Evolutionary conservation across 1,140 invertebrate genomes (phyloP), one percentile per base, ranked within the genome.

Genomic region (Bombus polaris): DNA sequence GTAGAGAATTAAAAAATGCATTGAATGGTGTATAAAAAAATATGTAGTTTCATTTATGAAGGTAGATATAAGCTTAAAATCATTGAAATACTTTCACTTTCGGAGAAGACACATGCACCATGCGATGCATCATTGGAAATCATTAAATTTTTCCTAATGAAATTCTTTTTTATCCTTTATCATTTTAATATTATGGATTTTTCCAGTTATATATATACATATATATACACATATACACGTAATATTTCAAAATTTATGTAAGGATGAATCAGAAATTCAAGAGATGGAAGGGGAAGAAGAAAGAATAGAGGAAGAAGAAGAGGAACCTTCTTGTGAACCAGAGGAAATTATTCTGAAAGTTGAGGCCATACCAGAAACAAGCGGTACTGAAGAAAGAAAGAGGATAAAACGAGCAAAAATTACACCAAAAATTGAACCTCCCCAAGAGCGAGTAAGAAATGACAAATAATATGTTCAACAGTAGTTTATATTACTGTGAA

Each of bases 331-430:
- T 5, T 66, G 81, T 44, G 83, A 90, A 32, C 1, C 73, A 22
- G 88, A 87, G 42, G 70, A 89, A 22, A 39, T 87, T 44, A 18
- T 85, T 66, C 39, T 87, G n/a, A 76, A 85, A 71, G 77, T 87
- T 59, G 88, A 91, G 57, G 32, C 78, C 25, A 35, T 83, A n/a
- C 37, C 74, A 28, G 75, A 91, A 32, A 47, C 76, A 42, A 86
- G 90, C 79, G 90, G 76, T 73, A 57, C 89, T 28, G 92, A 91
- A 80, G 89, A 87, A 42, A 94, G 91, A 79, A 89, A 89, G 5
- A 84, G 87, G 57, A 75, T 70, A 76, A 93, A 86, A 39, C 87
- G 90, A 25, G 42, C 22, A 53, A 88, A 87, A 81, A 47, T 71
- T 84, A 89, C 59, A 81, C 77, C 68, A 85, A 94, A 88, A 78